phyloP scores from a whole-genome alignment of 2,888 invertebrate species.

The Coremacera marginata region DNA sequence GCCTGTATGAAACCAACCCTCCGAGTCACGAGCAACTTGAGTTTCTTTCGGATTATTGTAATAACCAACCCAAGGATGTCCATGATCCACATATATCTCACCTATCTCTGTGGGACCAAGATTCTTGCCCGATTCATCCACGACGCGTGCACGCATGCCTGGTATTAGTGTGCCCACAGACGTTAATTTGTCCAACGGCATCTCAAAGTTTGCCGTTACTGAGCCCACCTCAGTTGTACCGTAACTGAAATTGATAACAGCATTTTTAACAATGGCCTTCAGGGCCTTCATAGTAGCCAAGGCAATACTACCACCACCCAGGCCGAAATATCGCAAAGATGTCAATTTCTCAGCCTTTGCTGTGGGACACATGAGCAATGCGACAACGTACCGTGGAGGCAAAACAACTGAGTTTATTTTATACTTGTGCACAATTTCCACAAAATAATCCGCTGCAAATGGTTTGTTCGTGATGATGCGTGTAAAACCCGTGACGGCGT shows the following conservation, averaged over 20 bases:
- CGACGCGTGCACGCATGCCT: constrained; percentile 52
- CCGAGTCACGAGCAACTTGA: constrained; percentile 46
- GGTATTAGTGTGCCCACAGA: constrained; percentile 52
- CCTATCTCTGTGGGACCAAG: constrained; percentile 54
- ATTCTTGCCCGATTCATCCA: constrained; percentile 52
- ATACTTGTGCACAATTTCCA: constrained; percentile 54
- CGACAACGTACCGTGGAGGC: no score
- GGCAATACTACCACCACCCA: constrained; percentile 53
- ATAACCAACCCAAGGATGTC: constrained; percentile 57
- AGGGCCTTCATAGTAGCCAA: constrained; percentile 50
- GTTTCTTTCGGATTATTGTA: constrained; percentile 54
- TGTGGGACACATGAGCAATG: constrained; percentile 48
- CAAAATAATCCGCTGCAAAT: no score
- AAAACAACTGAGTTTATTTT: no score
- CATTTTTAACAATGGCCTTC: constrained; percentile 50
- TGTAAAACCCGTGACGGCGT: no score
- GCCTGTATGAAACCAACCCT: constrained; percentile 60
- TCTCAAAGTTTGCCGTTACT: constrained; percentile 31
- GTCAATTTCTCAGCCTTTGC: constrained; percentile 50
- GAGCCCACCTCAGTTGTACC: constrained; percentile 58
- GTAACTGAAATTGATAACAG: constrained; percentile 52
- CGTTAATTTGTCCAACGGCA: constrained; percentile 40
- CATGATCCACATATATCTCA: constrained; percentile 54
- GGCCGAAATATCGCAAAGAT: constrained; percentile 49
- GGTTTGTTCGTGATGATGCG: no score